Evolutionary conservation across 2,888 invertebrate species (phyloP), one percentile per base, ranked within the genome.

Genomic region (Melipona bicolor): DNA sequence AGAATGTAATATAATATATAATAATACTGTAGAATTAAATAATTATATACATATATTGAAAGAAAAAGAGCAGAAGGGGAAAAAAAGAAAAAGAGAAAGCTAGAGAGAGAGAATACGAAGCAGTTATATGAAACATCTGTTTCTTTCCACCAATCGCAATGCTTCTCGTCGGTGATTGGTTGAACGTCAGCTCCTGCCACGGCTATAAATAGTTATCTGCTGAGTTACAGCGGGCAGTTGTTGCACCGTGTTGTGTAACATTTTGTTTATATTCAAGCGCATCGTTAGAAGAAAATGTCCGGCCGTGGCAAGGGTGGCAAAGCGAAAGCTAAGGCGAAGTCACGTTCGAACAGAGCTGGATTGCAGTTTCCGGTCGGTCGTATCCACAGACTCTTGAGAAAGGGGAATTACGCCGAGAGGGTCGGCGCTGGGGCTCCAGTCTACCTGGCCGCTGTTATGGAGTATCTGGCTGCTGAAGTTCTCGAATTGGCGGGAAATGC

Each of bases 401-500:
- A 96, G 85, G 96, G 97, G 2, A 95, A 96, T 89, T 96, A 96
- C 91, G 96, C 96, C 0, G 96, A 96, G 85, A 94, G 96, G 2
- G 95, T 96, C 36, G 96, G 96, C 32, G 95, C 95, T 24, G 95
- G 95, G 1, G 95, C 96, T 1, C 95, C 96, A 0, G 95, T 96
- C 0, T 96, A 95, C 82, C 88, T 96, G 52, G 95, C 96, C 0
- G 96, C 96, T n/a, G 96, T 96, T 0, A 95, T 97, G 92, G 96
- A 97, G 90, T 97, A 97, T 90, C 91, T 97, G 52, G 96, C 97
- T 5, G 97, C 97, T 82, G 97, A 97, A 95, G 96, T 97, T 43
- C 92, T 97, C 76, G 96, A 97, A 91, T 95, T 97, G 94, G 96
- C 97, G 21, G 96, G 96, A 24, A 97, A 97, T 89, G 96, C 96